These are phyloP conservation scores for Ovis aries DNA, from an alignment of 2,113 vertebrate genomes.

Conservation along the genomic window DNA sequence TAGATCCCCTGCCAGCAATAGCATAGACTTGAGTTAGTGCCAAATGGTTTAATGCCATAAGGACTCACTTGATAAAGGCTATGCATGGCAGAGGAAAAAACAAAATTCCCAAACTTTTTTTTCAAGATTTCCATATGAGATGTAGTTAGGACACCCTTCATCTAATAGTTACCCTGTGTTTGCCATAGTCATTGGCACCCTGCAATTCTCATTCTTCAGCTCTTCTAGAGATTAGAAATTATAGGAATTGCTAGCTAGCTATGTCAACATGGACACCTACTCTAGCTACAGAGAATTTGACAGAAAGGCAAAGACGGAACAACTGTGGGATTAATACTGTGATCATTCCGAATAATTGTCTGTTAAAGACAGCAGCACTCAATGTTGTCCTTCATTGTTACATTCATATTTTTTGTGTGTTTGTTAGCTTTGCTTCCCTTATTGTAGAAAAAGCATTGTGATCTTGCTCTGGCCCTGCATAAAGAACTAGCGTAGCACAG, in stretches of 20 bases:
- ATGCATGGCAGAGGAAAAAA: conserved; percentile 33
- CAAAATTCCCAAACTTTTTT: conserved; percentile 43
- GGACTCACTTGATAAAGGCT: conserved; percentile 58
- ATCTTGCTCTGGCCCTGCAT: not conserved
- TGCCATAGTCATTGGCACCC: conserved; percentile 3
- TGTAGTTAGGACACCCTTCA: conserved; percentile 33
- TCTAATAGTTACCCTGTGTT: conserved; percentile 48
- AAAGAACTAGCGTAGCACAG: not conserved
- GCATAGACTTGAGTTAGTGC: conserved; percentile 40
- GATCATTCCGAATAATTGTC: conserved; percentile 20
- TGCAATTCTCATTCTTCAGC: conserved; percentile 29
- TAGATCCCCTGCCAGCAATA: conserved; percentile 57
- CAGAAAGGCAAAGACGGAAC: not conserved
- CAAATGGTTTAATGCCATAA: conserved; percentile 51
- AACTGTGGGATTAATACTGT: not conserved
- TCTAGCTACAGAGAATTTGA: conserved; percentile 28
- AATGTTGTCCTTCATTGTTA: not conserved
- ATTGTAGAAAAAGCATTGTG: not conserved
- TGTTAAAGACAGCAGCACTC: not conserved
- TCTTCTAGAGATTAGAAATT: conserved; percentile 46
- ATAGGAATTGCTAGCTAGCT: not conserved
- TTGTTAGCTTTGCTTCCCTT: not conserved
- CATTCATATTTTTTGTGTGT: conserved; percentile 23
- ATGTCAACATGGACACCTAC: conserved; percentile 15
- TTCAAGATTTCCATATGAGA: conserved; percentile 39